A percentile compares a stretch with the other conserved stretches of the same genome.
Evolutionary conservation across 1,140 invertebrate genomes (phyloP).

Genomic region (Apocrypta bakeri): DNA sequence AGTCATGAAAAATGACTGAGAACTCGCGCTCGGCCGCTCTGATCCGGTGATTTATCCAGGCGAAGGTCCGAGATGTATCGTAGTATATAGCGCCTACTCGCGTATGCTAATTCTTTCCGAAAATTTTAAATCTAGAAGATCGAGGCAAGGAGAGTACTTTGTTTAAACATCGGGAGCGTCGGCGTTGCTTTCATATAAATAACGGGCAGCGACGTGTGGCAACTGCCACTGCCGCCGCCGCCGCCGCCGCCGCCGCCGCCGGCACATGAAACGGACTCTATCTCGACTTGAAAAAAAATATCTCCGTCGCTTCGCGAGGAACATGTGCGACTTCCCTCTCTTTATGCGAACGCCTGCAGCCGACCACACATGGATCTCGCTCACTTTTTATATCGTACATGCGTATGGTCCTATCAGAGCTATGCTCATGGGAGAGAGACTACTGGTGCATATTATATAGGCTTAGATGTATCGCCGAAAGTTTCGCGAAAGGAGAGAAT

Average conservation of each 20-base stretch:
- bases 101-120: conserved; percentile 42
- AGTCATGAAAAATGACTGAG: conserved; percentile 41
- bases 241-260: conserved; percentile 43
- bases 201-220: conserved; percentile 27
- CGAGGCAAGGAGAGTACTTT: background rate
- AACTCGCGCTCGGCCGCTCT: conserved; percentile 12
- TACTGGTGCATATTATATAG: background rate
- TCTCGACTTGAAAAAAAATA: conserved; percentile 39
- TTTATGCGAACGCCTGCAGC: conserved; percentile 5
- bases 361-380: conserved; percentile 51
- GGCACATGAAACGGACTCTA: conserved; percentile 50
- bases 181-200: conserved; percentile 44
- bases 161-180: conserved; percentile 31
- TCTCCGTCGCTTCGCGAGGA: background rate
- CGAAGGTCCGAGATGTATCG: conserved; percentile 9
- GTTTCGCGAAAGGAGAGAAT: conserved; percentile 8
- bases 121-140: conserved; percentile 21
- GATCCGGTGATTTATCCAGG: conserved; percentile 49
- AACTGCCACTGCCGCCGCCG: conserved; percentile 38
- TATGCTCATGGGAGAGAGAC: conserved; percentile 19
- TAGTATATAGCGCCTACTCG: background rate
- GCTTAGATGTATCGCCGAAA: background rate
- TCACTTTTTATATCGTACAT: conserved; percentile 14
- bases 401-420: background rate
- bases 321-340: conserved; percentile 54